phyloP scores from a whole-genome alignment of 1,140 invertebrate species.

The Dufourea novaeangliae region DNA sequence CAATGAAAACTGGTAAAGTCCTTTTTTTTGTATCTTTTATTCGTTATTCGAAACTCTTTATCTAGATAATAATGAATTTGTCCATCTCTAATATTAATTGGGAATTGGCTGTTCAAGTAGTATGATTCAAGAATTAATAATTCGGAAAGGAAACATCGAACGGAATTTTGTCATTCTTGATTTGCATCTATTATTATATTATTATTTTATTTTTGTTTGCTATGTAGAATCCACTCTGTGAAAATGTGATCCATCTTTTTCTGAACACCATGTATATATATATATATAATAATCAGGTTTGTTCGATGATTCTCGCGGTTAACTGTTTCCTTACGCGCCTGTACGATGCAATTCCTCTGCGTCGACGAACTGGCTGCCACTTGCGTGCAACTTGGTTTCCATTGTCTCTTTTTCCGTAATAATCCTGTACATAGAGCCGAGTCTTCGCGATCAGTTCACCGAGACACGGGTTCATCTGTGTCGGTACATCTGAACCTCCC shows the following conservation, averaged over 20 bases:
- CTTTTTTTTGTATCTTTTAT: no score
- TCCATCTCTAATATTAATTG: no score
- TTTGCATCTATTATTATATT: no score
- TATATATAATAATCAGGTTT: conserved; percentile 28
- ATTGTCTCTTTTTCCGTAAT: conserved; percentile 36
- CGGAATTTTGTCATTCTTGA: no score
- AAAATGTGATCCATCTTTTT: conserved; percentile 1
- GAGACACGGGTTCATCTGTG: not conserved
- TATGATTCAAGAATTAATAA: no score
- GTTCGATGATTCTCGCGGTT: conserved; percentile 12
- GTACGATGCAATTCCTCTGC: not conserved
- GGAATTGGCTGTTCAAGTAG: no score
- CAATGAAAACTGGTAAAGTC: no score
- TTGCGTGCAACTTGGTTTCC: conserved; percentile 46
- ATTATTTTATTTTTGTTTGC: no score
- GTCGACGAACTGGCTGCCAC: conserved; percentile 20
- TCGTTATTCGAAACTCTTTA: no score
- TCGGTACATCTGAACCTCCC: conserved; percentile 28
- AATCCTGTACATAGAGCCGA: conserved; percentile 48
- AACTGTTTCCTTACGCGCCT: conserved; percentile 19
- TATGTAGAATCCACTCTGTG: conserved; percentile 54
- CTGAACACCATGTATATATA: not conserved
- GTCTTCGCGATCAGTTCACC: conserved; percentile 44
- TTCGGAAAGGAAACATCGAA: no score
- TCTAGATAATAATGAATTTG: no score